Base-by-base conservation (phyloP, 1,140 invertebrate genomes). In the Drosophila sp. region DNA sequence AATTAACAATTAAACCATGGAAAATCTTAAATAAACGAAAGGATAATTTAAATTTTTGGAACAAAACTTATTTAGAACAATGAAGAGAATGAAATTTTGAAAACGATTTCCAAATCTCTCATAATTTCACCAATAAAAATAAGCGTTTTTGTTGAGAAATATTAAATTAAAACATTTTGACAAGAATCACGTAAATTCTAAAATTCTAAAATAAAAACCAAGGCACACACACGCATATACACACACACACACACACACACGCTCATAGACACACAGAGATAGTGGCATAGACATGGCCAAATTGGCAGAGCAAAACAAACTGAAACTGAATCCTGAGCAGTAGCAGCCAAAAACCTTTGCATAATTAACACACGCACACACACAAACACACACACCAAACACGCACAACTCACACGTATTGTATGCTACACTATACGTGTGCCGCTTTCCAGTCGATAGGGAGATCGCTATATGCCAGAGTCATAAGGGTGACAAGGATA, bases 251-350 rank as follows among this genome's bases (percentile, higher is more conserved):
- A 33, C 10, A 71, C 25, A 54, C 33, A 57, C 11, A 58, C 57
- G 25, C 30, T 29, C 58, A 70, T 58, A 68, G 32, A 7, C 23
- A 50, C 23, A n/a, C 44, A 50, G 44, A 25, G 44, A 33, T 64
- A 44, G 63, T 63, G 47, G 60, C 70, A 71, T 72, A 60, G 60
- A 72, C 70, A 70, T 50, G 44, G 77, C 77, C 72, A 76, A 81
- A 84, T 87, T 87, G 83, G 84, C 72, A 79, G 84, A 71, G 70
- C 78, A 89, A 80, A 79, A 79, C 79, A 79, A 86, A 87, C 83
- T 87, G 76, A 87, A 87, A 64, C 73, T 70, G 76, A 76, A 67
- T 54, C 65, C 56, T 65, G 68, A 54, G 55, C 69, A 56, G 64
- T 54, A 72, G 72, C 23, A 17, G 17, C 63, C 50, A 50, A 57